Base-by-base conservation (phyloP, 2,888 invertebrate species). In the Aphodius granarius region DNA sequence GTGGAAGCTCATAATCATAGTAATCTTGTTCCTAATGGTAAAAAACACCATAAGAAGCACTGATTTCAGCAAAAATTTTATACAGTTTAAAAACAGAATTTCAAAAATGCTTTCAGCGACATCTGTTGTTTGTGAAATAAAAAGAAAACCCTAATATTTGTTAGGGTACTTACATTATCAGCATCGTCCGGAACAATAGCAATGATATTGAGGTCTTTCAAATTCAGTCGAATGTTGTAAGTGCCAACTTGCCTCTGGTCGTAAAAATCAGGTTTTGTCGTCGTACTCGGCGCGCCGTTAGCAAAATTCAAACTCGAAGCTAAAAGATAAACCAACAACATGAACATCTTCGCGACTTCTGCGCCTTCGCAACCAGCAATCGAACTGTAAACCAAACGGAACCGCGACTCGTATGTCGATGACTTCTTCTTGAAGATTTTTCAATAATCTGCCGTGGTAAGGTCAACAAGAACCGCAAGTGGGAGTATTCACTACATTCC, bases 211-310 rank as follows among this genome's bases (percentile, higher is more conserved):
- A 94, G 88, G 15, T 92, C 93, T 81, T 92, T 91, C 72, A 95
- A 89, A 83, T 91, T 91, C 6, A 95, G 86, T 18, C 93, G 89
- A 79, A 91, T 90, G 87, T 95, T 95, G 81, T 94, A 94, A 0
- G 91, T 88, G 0, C 95, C 95, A 83, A 94, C 94, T 84, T 95
- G 95, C 5, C 94, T 87, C 83, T 95, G 94, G 86, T 95, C 94
- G 86, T 88, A 43, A 43, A 43, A 43, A 43, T 43, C 43, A 43
- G 43, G 43, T 43, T 43, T 43, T 6, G 43, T 43, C 13, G 43
- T 43, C 9, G 43, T 43, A 43, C 43, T 43, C 13, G 43, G 43
- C 13, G 43, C 43, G 13, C 43, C 43, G 43, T 1, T 43, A 43
- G 43, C 43, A 43, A 43, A 43, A 1, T 9, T 13, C 43, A 13